A percentile compares a stretch with the other conserved stretches of the same genome.
These are phyloP conservation scores for Anguilla megastoma DNA, from an alignment of 2,797 vertebrate species.

Conservation along the genomic window DNA sequence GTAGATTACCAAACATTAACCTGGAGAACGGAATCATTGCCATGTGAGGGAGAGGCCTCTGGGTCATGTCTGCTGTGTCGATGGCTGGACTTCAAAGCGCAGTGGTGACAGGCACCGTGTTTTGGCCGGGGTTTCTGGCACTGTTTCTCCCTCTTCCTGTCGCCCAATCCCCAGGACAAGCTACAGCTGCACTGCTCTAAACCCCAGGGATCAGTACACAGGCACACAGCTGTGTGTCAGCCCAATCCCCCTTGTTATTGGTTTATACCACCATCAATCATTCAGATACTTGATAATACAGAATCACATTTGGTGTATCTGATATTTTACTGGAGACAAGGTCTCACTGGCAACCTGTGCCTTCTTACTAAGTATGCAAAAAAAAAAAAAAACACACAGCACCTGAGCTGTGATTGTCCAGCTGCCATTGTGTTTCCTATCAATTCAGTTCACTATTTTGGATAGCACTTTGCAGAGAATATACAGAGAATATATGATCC, in stretches of 20 bases:
- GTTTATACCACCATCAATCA: background rate
- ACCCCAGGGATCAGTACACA: conserved; percentile 11
- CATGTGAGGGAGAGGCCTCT: conserved; percentile 9
- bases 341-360: background rate
- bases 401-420: background rate
- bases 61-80: background rate
- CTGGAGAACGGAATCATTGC: background rate
- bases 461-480: no score
- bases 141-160: background rate
- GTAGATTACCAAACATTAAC: conserved; percentile 8
- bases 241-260: conserved; percentile 4
- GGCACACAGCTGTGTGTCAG: background rate
- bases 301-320: background rate
- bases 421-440: background rate
- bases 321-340: background rate
- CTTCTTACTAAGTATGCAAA: background rate
- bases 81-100: conserved; percentile 19
- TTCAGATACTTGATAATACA: background rate
- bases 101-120: background rate
- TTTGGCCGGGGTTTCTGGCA: conserved; percentile 1
- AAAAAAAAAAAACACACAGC: background rate
- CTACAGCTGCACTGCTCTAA: conserved; percentile 1
- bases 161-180: background rate
- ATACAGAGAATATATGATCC: background rate
- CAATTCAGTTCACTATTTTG: no score